These are phyloP conservation scores for Drosophila lowei DNA, from an alignment of 1,140 invertebrate genomes.

Conservation along the genomic window DNA sequence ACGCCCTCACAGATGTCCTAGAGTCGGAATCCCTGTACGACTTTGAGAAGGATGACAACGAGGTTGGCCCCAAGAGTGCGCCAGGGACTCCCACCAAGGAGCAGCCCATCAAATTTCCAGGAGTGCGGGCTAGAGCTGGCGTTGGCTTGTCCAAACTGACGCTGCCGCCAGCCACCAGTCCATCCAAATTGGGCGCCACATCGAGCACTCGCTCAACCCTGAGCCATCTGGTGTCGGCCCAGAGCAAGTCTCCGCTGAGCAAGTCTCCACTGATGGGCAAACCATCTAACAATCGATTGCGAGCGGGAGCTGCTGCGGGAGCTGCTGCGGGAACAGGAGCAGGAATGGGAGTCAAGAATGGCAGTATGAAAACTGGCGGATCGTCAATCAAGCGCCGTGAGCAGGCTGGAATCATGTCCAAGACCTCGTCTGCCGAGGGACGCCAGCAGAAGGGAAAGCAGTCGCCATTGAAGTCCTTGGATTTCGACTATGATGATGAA, in stretches of 20 bases:
- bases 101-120: slow-evolving; percentile 21
- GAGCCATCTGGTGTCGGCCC: slow-evolving; percentile 40
- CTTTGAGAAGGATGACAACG: slow-evolving; percentile 59
- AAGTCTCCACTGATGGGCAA: slow-evolving; percentile 6
- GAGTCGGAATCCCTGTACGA: slow-evolving; percentile 61
- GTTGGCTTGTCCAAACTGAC: slow-evolving; percentile 33
- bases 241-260: slow-evolving; percentile 11
- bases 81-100: neutral
- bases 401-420: slow-evolving; percentile 5
- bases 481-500: slow-evolving; percentile 61
- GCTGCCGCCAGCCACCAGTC: slow-evolving; percentile 47
- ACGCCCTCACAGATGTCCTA: slow-evolving; percentile 59
- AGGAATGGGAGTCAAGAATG: neutral
- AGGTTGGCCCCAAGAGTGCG: slow-evolving; percentile 33
- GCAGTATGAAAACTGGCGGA: neutral
- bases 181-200: slow-evolving; percentile 22
- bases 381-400: slow-evolving; percentile 43
- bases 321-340: slow-evolving; percentile 2
- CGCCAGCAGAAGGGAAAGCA: slow-evolving; percentile 26
- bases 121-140: neutral
- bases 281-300: slow-evolving; percentile 23
- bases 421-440: slow-evolving; percentile 27
- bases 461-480: slow-evolving; percentile 33
- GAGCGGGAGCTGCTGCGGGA: slow-evolving; percentile 18
- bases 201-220: slow-evolving; percentile 31